Evolutionary conservation across 1,140 invertebrate genomes (phyloP).

Genomic region (Anadara kagoshimensis): DNA sequence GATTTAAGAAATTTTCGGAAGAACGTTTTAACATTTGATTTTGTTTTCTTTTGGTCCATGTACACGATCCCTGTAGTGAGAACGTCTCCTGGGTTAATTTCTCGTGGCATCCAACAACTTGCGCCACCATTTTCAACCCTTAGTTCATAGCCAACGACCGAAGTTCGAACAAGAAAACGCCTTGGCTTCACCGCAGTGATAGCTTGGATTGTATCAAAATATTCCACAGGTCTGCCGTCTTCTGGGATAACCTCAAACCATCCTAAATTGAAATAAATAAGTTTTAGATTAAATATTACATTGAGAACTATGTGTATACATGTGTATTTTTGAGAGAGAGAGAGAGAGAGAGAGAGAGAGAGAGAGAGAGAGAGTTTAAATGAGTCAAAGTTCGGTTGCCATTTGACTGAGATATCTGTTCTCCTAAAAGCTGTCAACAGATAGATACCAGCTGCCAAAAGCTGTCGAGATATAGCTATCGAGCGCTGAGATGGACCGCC

Average conservation of each 20-base stretch:
- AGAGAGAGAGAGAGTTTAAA: no score
- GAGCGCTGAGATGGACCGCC: no score
- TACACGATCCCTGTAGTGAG: constrained; percentile 65
- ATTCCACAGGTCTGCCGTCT: constrained; percentile 66
- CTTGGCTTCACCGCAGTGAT: constrained; percentile 61
- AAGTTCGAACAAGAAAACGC: constrained; percentile 63
- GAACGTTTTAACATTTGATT: constrained; percentile 50
- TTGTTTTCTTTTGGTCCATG: constrained; percentile 65
- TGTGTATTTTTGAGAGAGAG: no score
- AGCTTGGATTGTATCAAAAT: constrained; percentile 65
- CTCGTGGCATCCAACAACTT: constrained; percentile 62
- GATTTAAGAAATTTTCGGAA: constrained; percentile 61
- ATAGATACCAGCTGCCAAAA: no score
- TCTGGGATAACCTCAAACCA: constrained; percentile 70
- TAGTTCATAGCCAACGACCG: constrained; percentile 64
- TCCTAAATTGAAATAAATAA: constrained; percentile 62
- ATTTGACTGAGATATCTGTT: no score
- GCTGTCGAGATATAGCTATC: no score
- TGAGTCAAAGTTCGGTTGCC: no score
- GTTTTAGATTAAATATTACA: no score
- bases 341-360: no score
- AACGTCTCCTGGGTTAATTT: constrained; percentile 63
- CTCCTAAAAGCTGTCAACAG: no score
- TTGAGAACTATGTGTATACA: no score
- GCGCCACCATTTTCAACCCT: constrained; percentile 56